Evolutionary conservation across 2,888 invertebrate species (phyloP).

Genomic region (Drosophila neonasuta): DNA sequence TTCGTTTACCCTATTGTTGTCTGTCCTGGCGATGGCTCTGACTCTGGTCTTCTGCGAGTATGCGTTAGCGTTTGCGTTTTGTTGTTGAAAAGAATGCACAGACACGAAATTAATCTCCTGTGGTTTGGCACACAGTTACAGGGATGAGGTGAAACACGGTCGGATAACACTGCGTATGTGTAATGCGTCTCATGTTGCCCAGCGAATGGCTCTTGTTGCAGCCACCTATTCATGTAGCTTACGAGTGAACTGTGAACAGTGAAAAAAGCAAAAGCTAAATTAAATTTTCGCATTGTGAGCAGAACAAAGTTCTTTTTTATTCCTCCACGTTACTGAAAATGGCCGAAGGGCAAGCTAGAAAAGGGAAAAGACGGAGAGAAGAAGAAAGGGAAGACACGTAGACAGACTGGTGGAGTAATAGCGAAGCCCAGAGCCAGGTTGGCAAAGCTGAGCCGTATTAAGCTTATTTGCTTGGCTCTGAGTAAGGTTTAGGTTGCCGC

Average conservation of each 20-base stretch:
- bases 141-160: slow-evolving; percentile 23
- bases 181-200: slow-evolving; percentile 61
- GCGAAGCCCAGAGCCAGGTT: slow-evolving; percentile 27
- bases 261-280: slow-evolving; percentile 67
- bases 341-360: not conserved
- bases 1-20: slow-evolving; percentile 36
- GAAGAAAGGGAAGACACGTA: slow-evolving; percentile 1
- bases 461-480: slow-evolving; percentile 61
- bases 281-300: slow-evolving; percentile 72
- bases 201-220: slow-evolving; percentile 18
- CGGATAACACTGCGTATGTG: slow-evolving; percentile 67
- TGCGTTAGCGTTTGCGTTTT: slow-evolving; percentile 4
- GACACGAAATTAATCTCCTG: slow-evolving; percentile 75
- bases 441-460: slow-evolving; percentile 63
- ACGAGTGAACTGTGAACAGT: slow-evolving; percentile 17
- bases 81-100: slow-evolving; percentile 63
- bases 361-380: not conserved
- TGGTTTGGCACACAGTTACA: slow-evolving; percentile 44
- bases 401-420: slow-evolving; percentile 22
- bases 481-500: slow-evolving; percentile 37
- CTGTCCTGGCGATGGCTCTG: slow-evolving; percentile 7
- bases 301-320: slow-evolving; percentile 19
- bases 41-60: not conserved
- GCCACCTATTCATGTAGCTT: slow-evolving; percentile 41
- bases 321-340: slow-evolving; percentile 13